Base-by-base conservation (phyloP, 1,140 invertebrate species). In the Polyergus mexicanus region DNA sequence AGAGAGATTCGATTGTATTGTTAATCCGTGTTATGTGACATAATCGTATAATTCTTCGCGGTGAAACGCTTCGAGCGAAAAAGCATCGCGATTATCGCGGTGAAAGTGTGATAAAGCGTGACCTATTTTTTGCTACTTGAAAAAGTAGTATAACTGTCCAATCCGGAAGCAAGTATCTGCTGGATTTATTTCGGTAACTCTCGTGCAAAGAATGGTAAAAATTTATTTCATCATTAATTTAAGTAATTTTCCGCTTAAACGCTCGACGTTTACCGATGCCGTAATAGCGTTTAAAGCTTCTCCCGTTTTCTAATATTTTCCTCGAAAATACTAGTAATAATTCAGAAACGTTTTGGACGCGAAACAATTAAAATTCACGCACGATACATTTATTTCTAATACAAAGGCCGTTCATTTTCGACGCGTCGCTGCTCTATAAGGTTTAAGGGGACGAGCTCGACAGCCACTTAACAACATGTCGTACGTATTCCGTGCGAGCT, bases 401-500 rank as follows among this genome's bases (percentile, higher is more conserved):
- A 44, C 22, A 47, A 47, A 47, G 72, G 8, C 19, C 28, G 13
- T 60, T 81, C 7, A 32, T 58, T 38, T 28, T 71, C 25, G 35
- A 81, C 38, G 38, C 32, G 28, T 5, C 19, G 41, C 41, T 32
- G 32, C 32, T 32, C 3, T 51, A 0, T 4, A 41, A 41, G 28
- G 8, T 62, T 19, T 22, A 72, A 74, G 41, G 28, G n/a, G 7
- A 25, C 78, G 25, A 38, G 11, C 78, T 83, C 78, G 54, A 74
- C 78, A 35, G 54, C 68, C 78, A 74, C 78, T 83, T 74, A 83
- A 74, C 69, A 47, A 19, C 47, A 3, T 51, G 5, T 51, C 41
- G 47, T 32, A 51, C 51, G 54, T 32, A 60, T 74, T 72, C 66
- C 54, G 32, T 60, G 66, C 38, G 19, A 47, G 54, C 54, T 74